Evolutionary conservation across 2,113 vertebrate genomes (phyloP), one percentile per base, ranked within the genome.

Genomic region (Brachypteracias leptosomus): DNA sequence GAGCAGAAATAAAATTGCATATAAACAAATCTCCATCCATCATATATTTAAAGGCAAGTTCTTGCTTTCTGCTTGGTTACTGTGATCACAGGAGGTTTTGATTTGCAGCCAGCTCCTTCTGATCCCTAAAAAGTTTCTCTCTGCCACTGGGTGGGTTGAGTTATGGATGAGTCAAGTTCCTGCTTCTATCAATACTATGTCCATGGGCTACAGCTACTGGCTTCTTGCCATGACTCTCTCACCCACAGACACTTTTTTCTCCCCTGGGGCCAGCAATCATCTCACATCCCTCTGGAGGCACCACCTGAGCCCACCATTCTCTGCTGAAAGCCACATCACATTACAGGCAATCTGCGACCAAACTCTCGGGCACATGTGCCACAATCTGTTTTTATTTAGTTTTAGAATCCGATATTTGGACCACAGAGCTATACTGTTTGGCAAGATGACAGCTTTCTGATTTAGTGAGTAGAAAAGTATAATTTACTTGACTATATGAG

Each of bases 321-420:
- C 59, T 33, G 16, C 4, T 40, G 35, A 78, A 58, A 87, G 38
- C 36, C 63, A 52, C 38, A 49, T 67, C 59, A 62, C 0, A 4
- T 85, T 68, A 55, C 28, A 90, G 31, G 35, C 65, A 62, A 36
- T 58, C 36, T 89, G 87, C 84, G 87, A 94, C 94, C 55, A 96
- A 92, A 68, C 26, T 91, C 84, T 91, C 42, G 76, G 75, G 65
- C 73, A 72, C 3, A 3, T 55, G 61, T 38, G 52, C 77, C 61
- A 85, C 81, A 96, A 12, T 93, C 84, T 89, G 84, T 4, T 93
- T 89, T 51, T 71, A 87, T 89, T 92, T 84, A 77, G 74, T 81
- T 91, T 87, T 67, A 87, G 73, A 93, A 74, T 42, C 51, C 78
- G 84, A 31, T 87, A 67, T 91, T 96, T 96, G 89, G 88, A 89